These are phyloP conservation scores for Camponotus fellah DNA, from an alignment of 2,888 invertebrate species.

Conservation along the genomic window DNA sequence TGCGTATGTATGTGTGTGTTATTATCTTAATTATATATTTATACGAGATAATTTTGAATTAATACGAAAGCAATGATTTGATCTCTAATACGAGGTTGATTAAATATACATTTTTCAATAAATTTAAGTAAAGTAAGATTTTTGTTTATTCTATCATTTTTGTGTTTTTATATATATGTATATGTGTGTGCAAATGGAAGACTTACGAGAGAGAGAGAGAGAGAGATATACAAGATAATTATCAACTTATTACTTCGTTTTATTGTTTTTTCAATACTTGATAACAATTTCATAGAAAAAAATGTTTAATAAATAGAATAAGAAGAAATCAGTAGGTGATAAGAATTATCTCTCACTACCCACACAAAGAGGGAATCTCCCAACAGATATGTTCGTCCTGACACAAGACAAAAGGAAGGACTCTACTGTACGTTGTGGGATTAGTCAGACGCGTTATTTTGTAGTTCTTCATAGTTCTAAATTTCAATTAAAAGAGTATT, in stretches of 20 bases:
- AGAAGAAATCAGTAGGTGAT: not conserved
- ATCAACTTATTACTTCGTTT: not conserved
- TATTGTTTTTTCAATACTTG: not conserved
- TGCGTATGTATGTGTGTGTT: not conserved
- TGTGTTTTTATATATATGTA: not conserved
- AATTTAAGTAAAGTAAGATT: not conserved
- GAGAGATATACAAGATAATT: not conserved
- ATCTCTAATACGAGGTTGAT: not conserved
- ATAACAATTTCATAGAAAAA: not conserved
- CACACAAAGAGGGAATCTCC: not conserved
- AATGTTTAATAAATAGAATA: not conserved
- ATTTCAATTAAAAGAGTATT: not conserved
- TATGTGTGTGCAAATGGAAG: not conserved
- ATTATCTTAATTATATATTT: not conserved
- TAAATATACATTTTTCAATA: not conserved
- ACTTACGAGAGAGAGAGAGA: not conserved
- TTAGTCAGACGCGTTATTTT: not conserved
- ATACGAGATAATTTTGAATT: constrained; percentile 4
- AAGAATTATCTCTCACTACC: constrained; percentile 16
- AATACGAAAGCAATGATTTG: not conserved
- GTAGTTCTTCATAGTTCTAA: not conserved
- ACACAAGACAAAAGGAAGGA: not conserved
- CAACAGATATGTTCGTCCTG: not conserved
- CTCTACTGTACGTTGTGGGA: not conserved
- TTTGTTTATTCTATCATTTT: not conserved